phyloP scores from a whole-genome alignment of 1,140 invertebrate genomes.

The Bombus breviceps region DNA sequence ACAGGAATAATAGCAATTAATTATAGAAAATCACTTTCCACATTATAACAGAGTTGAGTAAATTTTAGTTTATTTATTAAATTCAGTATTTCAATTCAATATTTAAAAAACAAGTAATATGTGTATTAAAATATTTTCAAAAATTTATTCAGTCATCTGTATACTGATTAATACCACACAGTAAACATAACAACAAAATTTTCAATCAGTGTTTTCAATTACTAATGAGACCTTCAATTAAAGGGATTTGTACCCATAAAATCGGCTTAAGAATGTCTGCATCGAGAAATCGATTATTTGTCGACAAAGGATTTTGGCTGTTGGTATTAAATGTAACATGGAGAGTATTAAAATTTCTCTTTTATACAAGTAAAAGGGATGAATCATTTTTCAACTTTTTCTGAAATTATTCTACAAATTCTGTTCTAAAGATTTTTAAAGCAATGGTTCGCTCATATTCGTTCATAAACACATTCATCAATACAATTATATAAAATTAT shows the following conservation, averaged over 20 bases:
- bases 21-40: too few species aligned
- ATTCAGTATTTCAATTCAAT: too few species aligned
- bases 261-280: slow-evolving; percentile 44
- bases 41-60: too few species aligned
- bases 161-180: background rate
- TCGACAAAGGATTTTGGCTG: slow-evolving; percentile 33
- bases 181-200: slow-evolving; percentile 7
- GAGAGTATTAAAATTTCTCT: background rate
- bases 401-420: too few species aligned
- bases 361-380: background rate
- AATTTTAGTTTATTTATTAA: too few species aligned
- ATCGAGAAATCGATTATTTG: slow-evolving; percentile 41
- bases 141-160: background rate
- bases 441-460: too few species aligned
- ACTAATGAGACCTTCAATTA: slow-evolving; percentile 62
- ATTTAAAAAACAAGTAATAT: background rate
- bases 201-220: slow-evolving; percentile 58
- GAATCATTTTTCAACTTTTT: background rate
- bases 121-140: background rate
- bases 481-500: too few species aligned
- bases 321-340: slow-evolving; percentile 26
- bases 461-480: too few species aligned
- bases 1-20: too few species aligned
- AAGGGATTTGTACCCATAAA: slow-evolving; percentile 47
- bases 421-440: too few species aligned